Evolutionary conservation across 2,113 vertebrate genomes (phyloP).

Genomic region (Oceanites oceanicus): DNA sequence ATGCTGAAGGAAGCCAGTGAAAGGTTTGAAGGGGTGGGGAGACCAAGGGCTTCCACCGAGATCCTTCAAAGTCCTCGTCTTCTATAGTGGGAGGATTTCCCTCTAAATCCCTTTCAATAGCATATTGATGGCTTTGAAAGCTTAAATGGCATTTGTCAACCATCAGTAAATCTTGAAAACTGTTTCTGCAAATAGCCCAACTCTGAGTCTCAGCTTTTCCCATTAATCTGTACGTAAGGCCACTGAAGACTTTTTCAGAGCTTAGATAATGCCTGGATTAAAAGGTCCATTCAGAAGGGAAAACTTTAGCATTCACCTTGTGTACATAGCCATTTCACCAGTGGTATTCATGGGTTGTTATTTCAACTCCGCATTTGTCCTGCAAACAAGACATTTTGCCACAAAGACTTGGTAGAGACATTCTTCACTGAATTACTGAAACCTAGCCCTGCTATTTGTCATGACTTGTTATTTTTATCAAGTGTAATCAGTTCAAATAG

Average conservation of each 20-base stretch:
- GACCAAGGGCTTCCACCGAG: constrained; percentile 44
- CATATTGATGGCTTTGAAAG: constrained; percentile 77
- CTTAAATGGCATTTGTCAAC: constrained; percentile 81
- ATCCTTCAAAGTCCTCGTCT: constrained; percentile 63
- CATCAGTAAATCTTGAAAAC: constrained; percentile 79
- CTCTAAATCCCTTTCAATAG: constrained; percentile 74
- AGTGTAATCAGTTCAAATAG: constrained; percentile 65
- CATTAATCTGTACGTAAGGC: constrained; percentile 75
- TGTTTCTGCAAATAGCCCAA: constrained; percentile 74
- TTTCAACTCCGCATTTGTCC: constrained; percentile 77
- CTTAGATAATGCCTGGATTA: constrained; percentile 73
- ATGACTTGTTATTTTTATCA: constrained; percentile 72
- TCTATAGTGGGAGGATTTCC: constrained; percentile 70
- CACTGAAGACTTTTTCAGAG: constrained; percentile 71
- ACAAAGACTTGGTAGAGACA: constrained; percentile 73
- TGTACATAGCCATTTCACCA: constrained; percentile 78
- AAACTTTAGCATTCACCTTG: constrained; percentile 79
- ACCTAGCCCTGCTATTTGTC: constrained; percentile 65
- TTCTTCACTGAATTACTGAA: constrained; percentile 70
- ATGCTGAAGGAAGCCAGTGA: constrained; percentile 54
- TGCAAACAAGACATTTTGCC: constrained; percentile 74
- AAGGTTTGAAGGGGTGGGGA: constrained; percentile 50
- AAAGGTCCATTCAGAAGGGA: constrained; percentile 73
- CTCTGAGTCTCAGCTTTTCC: constrained; percentile 71
- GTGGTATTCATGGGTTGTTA: constrained; percentile 74